phyloP scores from a whole-genome alignment of 2,797 vertebrate genomes.

The Xiphophorus birchmanni region DNA sequence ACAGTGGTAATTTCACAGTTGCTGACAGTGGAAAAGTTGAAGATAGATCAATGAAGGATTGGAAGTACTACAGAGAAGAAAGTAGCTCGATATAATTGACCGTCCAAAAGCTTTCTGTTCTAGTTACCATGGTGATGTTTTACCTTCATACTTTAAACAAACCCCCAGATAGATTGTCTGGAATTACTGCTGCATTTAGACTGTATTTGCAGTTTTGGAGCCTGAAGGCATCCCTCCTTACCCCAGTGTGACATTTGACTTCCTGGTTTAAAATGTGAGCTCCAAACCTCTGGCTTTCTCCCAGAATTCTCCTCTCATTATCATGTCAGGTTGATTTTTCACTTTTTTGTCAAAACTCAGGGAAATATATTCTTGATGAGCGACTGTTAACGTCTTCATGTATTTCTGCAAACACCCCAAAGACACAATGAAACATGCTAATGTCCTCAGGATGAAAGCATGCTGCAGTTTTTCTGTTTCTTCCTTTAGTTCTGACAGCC shows the following conservation, averaged over 20 bases:
- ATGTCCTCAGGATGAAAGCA: neutral
- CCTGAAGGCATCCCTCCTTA: neutral
- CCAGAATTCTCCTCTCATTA: neutral
- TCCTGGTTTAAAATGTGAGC: neutral
- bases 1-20: neutral
- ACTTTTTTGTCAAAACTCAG: neutral
- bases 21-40: neutral
- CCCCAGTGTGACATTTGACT: neutral
- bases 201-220: too few relatives aligned
- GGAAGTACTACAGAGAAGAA: neutral
- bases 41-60: neutral
- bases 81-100: neutral
- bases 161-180: too few relatives aligned
- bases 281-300: neutral
- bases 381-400: neutral
- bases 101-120: neutral
- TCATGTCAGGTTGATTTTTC: neutral
- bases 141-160: neutral
- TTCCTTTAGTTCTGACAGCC: neutral
- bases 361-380: neutral
- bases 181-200: neutral
- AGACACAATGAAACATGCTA: neutral
- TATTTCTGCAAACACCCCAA: neutral
- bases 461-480: neutral
- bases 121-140: neutral